These are phyloP conservation scores for Chunga burmeisteri DNA, from an alignment of 2,113 vertebrate species.

Conservation along the genomic window DNA sequence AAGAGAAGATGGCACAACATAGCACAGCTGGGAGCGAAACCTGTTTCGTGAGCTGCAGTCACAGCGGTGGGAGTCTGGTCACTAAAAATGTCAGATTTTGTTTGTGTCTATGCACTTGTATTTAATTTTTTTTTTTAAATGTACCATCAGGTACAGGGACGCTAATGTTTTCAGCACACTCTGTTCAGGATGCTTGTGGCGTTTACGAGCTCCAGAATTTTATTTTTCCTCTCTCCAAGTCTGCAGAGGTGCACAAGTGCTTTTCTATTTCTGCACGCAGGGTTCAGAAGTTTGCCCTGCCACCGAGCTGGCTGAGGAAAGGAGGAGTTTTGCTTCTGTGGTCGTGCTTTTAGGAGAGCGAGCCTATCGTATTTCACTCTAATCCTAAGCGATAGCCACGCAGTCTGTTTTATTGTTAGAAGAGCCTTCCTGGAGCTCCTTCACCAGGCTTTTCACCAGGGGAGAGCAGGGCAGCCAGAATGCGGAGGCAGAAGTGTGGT, in stretches of 20 bases:
- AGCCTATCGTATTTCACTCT: slow-evolving; percentile 85
- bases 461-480: neutral
- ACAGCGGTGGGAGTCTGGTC: neutral
- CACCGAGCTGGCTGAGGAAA: slow-evolving; percentile 32
- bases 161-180: neutral
- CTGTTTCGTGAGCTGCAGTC: neutral
- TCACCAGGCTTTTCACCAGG: neutral
- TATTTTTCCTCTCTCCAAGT: neutral
- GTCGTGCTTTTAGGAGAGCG: slow-evolving; percentile 64
- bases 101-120: neutral
- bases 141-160: neutral
- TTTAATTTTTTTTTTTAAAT: neutral
- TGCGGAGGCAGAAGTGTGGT: neutral
- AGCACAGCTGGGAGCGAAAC: neutral
- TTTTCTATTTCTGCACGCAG: neutral
- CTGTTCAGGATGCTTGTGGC: neutral
- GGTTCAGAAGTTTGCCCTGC: slow-evolving; percentile 73
- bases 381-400: slow-evolving; percentile 77
- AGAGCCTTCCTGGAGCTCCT: slow-evolving; percentile 61
- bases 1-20: neutral
- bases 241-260: neutral
- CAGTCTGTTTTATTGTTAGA: slow-evolving; percentile 74
- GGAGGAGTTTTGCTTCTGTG: slow-evolving; percentile 77
- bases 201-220: neutral
- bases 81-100: neutral